phyloP scores from a whole-genome alignment of 2,888 invertebrate species.

The Hypolimnas misippus region DNA sequence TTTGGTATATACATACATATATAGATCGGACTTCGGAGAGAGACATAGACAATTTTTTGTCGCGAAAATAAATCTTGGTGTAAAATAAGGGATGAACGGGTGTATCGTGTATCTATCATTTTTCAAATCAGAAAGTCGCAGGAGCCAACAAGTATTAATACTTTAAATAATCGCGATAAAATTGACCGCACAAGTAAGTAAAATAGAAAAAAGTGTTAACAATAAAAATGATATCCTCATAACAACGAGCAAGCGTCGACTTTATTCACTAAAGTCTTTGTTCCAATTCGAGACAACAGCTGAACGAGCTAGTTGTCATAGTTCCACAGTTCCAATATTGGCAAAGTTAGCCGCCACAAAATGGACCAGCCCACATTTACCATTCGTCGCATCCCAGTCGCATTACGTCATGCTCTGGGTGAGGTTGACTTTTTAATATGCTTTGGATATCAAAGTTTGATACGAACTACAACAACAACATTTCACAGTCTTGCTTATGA shows the following conservation, averaged over 20 bases:
- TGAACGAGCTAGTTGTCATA: conserved; percentile 43
- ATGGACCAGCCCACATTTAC: conserved; percentile 43
- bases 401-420: conserved; percentile 18
- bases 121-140: too few relatives aligned
- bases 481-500: too few relatives aligned
- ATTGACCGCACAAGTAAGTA: background rate
- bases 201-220: background rate
- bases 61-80: too few relatives aligned
- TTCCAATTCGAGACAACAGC: conserved; percentile 43
- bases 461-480: too few relatives aligned
- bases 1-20: too few relatives aligned
- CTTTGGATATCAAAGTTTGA: background rate
- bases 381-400: conserved; percentile 26
- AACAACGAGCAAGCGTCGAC: conserved; percentile 23
- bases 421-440: background rate
- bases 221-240: conserved; percentile 4
- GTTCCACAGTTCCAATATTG: conserved; percentile 47
- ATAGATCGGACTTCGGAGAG: too few relatives aligned
- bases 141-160: too few relatives aligned
- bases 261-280: conserved; percentile 32
- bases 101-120: too few relatives aligned
- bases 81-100: too few relatives aligned
- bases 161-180: background rate
- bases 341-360: conserved; percentile 48
- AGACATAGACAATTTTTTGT: too few relatives aligned